Conservation (phyloP, 2,888 invertebrate species). For the Microplitis manilae region DNA sequence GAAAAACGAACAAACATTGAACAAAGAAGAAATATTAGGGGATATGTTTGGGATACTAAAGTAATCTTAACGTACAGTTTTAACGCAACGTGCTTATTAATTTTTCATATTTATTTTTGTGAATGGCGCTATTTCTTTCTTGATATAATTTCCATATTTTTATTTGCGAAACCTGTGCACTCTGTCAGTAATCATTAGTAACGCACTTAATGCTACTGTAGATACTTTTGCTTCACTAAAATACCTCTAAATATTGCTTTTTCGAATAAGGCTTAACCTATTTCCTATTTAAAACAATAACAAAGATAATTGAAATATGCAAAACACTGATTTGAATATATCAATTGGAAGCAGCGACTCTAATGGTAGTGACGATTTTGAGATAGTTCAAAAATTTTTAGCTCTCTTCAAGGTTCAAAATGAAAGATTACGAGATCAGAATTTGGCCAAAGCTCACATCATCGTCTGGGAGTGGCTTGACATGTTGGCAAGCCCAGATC, state of each 20-base stretch:
- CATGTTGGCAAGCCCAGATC: conserved; percentile 73
- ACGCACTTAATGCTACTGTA: no score
- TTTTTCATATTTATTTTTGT: not conserved
- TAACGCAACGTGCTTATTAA: not conserved
- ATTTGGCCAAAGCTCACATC: conserved; percentile 73
- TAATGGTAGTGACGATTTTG: conserved; percentile 70
- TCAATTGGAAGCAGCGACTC: conserved; percentile 59
- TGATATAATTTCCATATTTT: not conserved
- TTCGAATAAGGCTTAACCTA: conserved; percentile 17
- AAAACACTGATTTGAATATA: conserved; percentile 49
- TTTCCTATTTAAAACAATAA: no score
- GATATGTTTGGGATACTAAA: not conserved
- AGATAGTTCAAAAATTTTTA: conserved; percentile 73
- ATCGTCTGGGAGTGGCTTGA: conserved; percentile 75
- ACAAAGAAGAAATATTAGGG: not conserved
- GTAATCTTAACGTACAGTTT: not conserved
- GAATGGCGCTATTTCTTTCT: not conserved
- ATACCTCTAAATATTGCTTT: not conserved
- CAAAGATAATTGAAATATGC: no score
- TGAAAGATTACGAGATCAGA: conserved; percentile 73
- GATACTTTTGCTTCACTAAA: not conserved
- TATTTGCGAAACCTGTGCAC: not conserved
- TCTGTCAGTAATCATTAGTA: not conserved
- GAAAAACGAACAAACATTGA: not conserved
- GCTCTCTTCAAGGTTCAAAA: conserved; percentile 74